Evolutionary conservation across 2,113 vertebrate species (phyloP).

Genomic region (Psittacula cyanocephala): DNA sequence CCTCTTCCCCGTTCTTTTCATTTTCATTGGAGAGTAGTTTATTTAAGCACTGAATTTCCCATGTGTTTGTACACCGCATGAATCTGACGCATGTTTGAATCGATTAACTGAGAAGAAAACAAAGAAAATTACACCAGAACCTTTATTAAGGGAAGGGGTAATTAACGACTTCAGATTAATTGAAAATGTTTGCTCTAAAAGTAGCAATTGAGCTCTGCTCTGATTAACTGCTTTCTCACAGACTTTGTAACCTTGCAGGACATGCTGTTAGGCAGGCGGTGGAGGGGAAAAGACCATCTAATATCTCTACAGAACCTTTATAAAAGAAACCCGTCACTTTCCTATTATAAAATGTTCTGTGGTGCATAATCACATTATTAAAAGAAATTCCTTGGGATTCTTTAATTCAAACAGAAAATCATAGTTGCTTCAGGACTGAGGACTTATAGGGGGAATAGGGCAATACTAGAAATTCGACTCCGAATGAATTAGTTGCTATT

Average conservation of each 20-base stretch:
- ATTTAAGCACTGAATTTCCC: neutral
- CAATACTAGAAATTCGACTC: neutral
- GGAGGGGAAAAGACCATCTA: neutral
- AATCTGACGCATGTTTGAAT: conserved; percentile 8
- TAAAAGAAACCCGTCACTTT: neutral
- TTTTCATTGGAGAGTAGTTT: neutral
- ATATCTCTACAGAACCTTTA: neutral
- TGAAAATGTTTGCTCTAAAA: conserved; percentile 63
- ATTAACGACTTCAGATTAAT: conserved; percentile 71
- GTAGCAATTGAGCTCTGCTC: conserved; percentile 29
- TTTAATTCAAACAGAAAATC: neutral
- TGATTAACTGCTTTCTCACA: neutral
- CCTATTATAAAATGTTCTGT: neutral
- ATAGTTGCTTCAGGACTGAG: neutral
- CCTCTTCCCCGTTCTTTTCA: accelerated
- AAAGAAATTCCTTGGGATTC: neutral
- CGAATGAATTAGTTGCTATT: neutral
- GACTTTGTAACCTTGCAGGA: neutral
- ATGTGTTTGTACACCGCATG: neutral
- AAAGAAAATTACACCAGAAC: conserved; percentile 24
- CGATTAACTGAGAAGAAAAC: conserved; percentile 27
- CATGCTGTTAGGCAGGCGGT: neutral
- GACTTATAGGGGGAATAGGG: neutral
- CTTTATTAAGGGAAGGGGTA: conserved; percentile 64
- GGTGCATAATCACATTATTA: neutral